Percentiles rank a stretch among this genome's conserved stretches.
Evolutionary conservation across 2,888 invertebrate species (phyloP).

Genomic region (Merodon equestris): DNA sequence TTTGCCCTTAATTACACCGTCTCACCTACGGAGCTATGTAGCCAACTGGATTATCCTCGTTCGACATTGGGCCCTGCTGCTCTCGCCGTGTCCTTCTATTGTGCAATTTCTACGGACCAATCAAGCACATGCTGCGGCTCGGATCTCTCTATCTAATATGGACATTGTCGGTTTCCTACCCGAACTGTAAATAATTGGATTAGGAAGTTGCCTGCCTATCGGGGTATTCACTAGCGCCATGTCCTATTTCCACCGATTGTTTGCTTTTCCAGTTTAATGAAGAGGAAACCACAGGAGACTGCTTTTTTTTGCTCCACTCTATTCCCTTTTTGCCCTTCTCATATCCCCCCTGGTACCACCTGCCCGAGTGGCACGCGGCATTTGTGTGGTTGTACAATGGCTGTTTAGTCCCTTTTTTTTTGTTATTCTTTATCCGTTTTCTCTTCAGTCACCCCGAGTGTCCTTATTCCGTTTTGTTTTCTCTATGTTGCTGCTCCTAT

Average conservation of each 20-base stretch:
- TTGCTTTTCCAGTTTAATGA: slow-evolving; percentile 67
- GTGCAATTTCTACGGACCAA: slow-evolving; percentile 42
- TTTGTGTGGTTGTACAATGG: slow-evolving; percentile 37
- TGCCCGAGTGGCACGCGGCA: slow-evolving; percentile 29
- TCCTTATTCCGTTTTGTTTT: slow-evolving; percentile 1
- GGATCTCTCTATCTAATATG: slow-evolving; percentile 50
- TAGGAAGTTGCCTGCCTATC: slow-evolving; percentile 67
- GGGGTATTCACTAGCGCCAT: slow-evolving; percentile 63
- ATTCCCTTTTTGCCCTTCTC: not conserved
- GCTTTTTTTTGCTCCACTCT: slow-evolving; percentile 20
- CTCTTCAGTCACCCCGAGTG: not conserved
- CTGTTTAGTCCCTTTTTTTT: slow-evolving; percentile 3
- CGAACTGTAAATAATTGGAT: slow-evolving; percentile 68
- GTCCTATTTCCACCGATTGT: slow-evolving; percentile 63
- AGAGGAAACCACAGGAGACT: slow-evolving; percentile 66
- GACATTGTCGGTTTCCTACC: slow-evolving; percentile 58
- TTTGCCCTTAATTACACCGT: slow-evolving; percentile 39
- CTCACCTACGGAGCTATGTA: slow-evolving; percentile 15
- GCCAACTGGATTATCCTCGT: slow-evolving; percentile 51
- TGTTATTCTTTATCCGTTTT: slow-evolving; percentile 9
- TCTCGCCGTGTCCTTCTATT: not conserved
- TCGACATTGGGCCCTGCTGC: slow-evolving; percentile 11
- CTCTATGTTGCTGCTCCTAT: slow-evolving; percentile 1
- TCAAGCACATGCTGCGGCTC: slow-evolving; percentile 38
- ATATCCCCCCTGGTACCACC: slow-evolving; percentile 17